Evolutionary conservation across 2,113 vertebrate species (phyloP).

Genomic region (Desmodus rotundus): DNA sequence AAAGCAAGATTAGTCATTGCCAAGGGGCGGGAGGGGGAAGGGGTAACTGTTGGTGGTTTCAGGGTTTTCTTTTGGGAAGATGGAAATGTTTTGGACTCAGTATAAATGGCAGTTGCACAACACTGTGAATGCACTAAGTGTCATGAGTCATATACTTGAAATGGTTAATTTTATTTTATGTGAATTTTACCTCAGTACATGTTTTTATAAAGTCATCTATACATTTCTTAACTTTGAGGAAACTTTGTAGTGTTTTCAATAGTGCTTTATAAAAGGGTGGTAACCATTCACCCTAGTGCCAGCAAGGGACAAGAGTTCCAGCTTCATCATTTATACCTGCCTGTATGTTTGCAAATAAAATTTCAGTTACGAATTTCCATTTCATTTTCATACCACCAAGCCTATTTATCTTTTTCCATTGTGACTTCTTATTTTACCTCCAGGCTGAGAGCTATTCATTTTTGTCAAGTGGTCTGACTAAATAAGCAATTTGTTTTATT

Average conservation of each 20-base stretch:
- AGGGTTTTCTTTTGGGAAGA: neutral
- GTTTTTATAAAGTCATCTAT: neutral
- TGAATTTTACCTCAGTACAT: neutral
- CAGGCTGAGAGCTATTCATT: neutral
- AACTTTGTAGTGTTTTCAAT: neutral
- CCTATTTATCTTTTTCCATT: neutral
- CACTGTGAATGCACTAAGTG: neutral
- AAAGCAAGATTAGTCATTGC: neutral
- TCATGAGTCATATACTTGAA: neutral
- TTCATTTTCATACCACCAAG: neutral
- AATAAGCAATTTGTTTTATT: neutral
- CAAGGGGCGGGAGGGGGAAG: too few species aligned
- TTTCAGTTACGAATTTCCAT: neutral
- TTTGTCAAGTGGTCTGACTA: neutral
- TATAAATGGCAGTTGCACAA: neutral
- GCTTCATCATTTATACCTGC: neutral
- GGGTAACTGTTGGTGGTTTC: neutral
- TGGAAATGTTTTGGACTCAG: neutral
- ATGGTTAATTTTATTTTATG: neutral
- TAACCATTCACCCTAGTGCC: neutral
- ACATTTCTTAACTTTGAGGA: neutral
- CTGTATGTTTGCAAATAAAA: neutral
- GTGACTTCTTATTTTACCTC: neutral
- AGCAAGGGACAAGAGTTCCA: neutral
- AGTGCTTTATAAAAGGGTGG: neutral